Percentiles rank a stretch among this genome's conserved stretches.
These are phyloP conservation scores for Pandemis corylana DNA, from an alignment of 2,888 invertebrate genomes.

Conservation along the genomic window DNA sequence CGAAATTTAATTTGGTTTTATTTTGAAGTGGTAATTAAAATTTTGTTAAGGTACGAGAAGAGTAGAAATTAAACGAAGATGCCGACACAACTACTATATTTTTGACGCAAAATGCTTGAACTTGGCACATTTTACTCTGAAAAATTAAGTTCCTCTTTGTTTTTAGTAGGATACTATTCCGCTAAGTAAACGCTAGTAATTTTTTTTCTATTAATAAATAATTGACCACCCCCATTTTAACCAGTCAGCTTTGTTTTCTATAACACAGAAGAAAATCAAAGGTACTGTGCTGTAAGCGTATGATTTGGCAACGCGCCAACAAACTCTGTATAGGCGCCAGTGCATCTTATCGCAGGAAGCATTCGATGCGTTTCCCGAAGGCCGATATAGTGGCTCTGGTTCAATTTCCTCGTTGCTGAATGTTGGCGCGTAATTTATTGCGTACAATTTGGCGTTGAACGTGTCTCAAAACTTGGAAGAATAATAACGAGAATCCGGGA, in stretches of 20 bases:
- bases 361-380: conserved; percentile 30
- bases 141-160: too few relatives aligned
- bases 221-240: too few relatives aligned
- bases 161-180: too few relatives aligned
- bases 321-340: conserved; percentile 27
- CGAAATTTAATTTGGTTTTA: too few relatives aligned
- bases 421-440: neutral
- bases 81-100: too few relatives aligned
- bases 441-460: neutral
- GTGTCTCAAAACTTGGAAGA: neutral
- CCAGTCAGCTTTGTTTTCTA: neutral
- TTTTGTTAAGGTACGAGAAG: too few relatives aligned
- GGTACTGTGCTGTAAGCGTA: conserved; percentile 14
- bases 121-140: too few relatives aligned
- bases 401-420: conserved; percentile 25
- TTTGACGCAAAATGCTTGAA: too few relatives aligned
- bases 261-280: neutral
- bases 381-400: conserved; percentile 28
- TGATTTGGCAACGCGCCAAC: conserved; percentile 34
- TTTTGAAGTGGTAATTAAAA: too few relatives aligned
- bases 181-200: too few relatives aligned
- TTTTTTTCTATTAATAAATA: too few relatives aligned
- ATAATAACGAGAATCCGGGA: neutral
- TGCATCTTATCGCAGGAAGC: conserved; percentile 25
- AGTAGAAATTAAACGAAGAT: too few relatives aligned